phyloP scores from a whole-genome alignment of 2,797 vertebrate genomes.

The Epinephelus awoara region DNA sequence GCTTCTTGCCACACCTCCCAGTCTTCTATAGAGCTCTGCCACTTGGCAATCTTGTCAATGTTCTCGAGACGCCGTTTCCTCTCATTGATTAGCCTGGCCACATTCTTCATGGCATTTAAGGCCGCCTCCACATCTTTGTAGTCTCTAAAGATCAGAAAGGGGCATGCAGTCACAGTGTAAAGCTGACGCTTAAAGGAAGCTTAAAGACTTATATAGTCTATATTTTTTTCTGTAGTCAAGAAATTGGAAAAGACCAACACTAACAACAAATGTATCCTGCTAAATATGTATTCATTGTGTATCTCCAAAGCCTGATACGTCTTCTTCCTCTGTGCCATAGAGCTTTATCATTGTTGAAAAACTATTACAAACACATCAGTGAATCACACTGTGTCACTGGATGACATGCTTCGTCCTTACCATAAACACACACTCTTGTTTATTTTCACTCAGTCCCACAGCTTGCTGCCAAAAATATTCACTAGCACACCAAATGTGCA shows the following conservation, averaged over 20 bases:
- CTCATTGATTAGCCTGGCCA: slow-evolving; percentile 95
- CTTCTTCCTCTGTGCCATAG: not conserved
- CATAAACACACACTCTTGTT: not conserved
- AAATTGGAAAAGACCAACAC: not conserved
- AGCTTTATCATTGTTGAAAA: not conserved
- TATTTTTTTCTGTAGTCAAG: not conserved
- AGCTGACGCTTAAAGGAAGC: not conserved
- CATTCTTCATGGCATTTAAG: slow-evolving; percentile 96
- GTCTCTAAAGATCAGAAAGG: slow-evolving; percentile 85
- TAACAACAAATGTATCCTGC: not conserved
- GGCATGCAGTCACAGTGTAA: not conserved
- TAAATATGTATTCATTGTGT: not conserved
- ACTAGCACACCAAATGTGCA: not conserved
- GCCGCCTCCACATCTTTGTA: slow-evolving; percentile 96
- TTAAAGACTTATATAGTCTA: not conserved
- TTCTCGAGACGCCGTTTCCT: slow-evolving; percentile 96
- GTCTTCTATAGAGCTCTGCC: slow-evolving; percentile 96
- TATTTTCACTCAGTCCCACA: no score
- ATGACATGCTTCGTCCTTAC: not conserved
- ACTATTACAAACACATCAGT: not conserved
- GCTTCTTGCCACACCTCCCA: slow-evolving; percentile 91
- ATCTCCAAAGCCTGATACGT: not conserved
- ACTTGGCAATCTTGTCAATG: slow-evolving; percentile 97
- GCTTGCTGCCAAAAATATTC: no score
- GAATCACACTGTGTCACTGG: not conserved